phyloP scores from a whole-genome alignment of 2,113 vertebrate genomes.

The Heptranchias perlo region DNA sequence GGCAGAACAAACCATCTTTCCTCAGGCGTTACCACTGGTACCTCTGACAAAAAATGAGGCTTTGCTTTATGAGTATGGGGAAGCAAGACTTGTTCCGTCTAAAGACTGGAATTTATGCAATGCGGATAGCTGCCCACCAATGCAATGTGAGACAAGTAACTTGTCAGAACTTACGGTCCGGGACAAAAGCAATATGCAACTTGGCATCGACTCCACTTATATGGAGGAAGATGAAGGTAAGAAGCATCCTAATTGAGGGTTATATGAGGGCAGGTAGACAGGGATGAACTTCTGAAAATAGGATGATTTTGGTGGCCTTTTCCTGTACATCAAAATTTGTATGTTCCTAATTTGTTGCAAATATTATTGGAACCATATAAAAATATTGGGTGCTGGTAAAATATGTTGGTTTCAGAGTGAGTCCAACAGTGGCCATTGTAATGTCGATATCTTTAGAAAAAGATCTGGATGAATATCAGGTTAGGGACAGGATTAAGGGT shows the following conservation, averaged over 20 bases:
- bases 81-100: not conserved
- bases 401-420: not conserved
- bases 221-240: not conserved
- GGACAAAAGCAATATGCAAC: not conserved
- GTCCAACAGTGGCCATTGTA: not conserved
- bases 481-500: not conserved
- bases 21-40: not conserved
- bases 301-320: not conserved
- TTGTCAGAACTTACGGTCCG: not conserved
- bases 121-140: not conserved
- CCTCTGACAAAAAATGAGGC: not conserved
- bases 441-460: not conserved
- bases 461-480: not conserved
- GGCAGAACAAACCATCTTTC: not conserved
- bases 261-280: not conserved
- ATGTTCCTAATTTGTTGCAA: not conserved
- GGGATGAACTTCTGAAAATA: not conserved
- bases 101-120: not conserved
- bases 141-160: no score
- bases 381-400: not conserved
- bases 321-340: not conserved
- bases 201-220: not conserved
- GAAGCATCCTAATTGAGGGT: not conserved
- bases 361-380: not conserved
- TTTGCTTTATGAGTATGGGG: not conserved